phyloP scores from a whole-genome alignment of 2,113 vertebrate species.

The Toxostoma redivivum region DNA sequence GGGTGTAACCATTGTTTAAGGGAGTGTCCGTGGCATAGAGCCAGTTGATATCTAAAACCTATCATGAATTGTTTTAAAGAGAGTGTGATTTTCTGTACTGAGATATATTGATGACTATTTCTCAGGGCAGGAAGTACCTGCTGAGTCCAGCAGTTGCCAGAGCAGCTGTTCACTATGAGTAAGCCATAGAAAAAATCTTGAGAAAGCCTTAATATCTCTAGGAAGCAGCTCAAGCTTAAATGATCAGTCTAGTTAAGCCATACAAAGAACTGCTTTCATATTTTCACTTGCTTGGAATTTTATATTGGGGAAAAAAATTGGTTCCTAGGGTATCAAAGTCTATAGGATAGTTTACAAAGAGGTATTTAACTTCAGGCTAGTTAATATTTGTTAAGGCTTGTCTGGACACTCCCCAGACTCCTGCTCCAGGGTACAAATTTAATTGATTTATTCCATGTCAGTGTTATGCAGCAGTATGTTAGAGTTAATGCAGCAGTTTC shows the following conservation, averaged over 20 bases:
- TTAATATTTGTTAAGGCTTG: conserved; percentile 48
- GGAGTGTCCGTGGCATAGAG: background rate
- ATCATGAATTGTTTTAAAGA: background rate
- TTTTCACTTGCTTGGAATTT: background rate
- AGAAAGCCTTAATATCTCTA: background rate
- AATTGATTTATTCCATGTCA: background rate
- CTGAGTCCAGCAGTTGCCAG: conserved; percentile 9
- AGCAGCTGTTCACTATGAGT: conserved; percentile 42
- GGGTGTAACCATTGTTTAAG: conserved; percentile 44
- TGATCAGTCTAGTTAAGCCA: background rate
- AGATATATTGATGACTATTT: conserved; percentile 11
- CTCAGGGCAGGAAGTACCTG: conserved; percentile 27
- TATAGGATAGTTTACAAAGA: conserved; percentile 6
- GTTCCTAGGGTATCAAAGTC: background rate
- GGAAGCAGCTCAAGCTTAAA: background rate
- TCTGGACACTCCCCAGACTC: conserved; percentile 43
- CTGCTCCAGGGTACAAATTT: conserved; percentile 19
- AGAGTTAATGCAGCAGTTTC: background rate
- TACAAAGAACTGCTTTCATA: background rate
- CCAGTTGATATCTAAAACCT: background rate
- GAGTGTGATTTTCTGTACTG: background rate
- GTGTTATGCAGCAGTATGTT: too few species aligned
- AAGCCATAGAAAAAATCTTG: background rate
- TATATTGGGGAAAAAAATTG: background rate
- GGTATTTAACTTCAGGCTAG: conserved; percentile 27